These are phyloP conservation scores for Pocillopora meandrina DNA, from an alignment of 92 coral and sea anemone genomes.

Conservation along the genomic window DNA sequence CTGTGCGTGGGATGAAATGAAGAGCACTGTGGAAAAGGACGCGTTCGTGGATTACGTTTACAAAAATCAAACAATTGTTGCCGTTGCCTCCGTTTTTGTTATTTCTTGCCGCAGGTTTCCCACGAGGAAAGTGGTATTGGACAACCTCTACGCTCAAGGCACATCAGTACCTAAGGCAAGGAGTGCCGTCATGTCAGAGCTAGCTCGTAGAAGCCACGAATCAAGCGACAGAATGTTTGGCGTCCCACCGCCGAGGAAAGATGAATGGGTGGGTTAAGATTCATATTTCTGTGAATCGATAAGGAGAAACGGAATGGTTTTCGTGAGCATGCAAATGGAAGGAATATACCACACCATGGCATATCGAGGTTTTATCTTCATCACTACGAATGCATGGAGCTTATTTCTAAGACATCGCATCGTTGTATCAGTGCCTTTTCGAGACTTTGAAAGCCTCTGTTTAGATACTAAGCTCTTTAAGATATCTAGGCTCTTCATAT, in stretches of 20 bases:
- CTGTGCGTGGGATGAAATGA: constrained; percentile 80
- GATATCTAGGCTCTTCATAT: too few relatives aligned
- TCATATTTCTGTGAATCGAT: background rate
- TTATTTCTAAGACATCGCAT: too few relatives aligned
- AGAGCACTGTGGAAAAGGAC: constrained; percentile 65
- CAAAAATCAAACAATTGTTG: constrained; percentile 67
- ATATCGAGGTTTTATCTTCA: too few relatives aligned
- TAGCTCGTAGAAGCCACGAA: background rate
- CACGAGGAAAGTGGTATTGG: background rate
- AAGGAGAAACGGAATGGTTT: too few relatives aligned
- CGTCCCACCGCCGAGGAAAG: background rate
- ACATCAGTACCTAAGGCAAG: constrained; percentile 8
- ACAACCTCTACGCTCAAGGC: background rate
- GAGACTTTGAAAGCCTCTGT: too few relatives aligned
- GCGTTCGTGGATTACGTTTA: constrained; percentile 82
- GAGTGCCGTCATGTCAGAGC: constrained; percentile 10
- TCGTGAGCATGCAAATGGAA: too few relatives aligned
- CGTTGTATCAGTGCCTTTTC: too few relatives aligned
- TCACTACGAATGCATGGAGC: too few relatives aligned
- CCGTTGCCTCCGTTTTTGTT: constrained; percentile 75
- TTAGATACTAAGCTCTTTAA: too few relatives aligned
- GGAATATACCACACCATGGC: too few relatives aligned
- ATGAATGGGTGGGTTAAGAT: background rate
- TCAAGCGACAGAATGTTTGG: background rate
- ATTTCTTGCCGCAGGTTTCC: constrained; percentile 34